These are phyloP conservation scores for Sepioteuthis lessoniana DNA, from an alignment of 2,888 invertebrate species.

Conservation along the genomic window DNA sequence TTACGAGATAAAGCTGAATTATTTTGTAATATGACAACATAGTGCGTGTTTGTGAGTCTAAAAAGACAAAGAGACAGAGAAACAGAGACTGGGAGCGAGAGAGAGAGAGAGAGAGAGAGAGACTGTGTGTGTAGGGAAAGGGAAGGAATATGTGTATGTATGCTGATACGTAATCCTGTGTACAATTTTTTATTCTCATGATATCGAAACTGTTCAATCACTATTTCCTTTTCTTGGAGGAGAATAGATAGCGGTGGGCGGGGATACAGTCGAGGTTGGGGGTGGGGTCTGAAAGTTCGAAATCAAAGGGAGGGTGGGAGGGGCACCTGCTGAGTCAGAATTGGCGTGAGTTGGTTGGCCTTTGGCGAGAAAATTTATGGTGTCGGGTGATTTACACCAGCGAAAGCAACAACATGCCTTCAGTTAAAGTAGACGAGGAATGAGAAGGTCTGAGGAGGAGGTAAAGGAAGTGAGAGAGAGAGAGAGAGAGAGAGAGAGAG, in stretches of 20 bases:
- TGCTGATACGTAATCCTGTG: not conserved
- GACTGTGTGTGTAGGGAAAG: too few species aligned
- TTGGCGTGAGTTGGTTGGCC: not conserved
- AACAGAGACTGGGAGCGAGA: too few species aligned
- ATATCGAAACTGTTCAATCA: not conserved
- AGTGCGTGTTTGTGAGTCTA: too few species aligned
- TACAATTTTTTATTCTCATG: not conserved
- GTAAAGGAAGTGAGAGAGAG: not conserved
- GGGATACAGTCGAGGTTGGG: not conserved
- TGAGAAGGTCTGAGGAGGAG: not conserved
- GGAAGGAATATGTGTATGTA: too few species aligned
- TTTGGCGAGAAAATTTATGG: not conserved
- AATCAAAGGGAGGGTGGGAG: not conserved
- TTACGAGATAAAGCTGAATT: too few species aligned
- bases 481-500: not conserved
- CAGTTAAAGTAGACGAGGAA: not conserved
- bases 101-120: too few species aligned
- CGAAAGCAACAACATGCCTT: not conserved
- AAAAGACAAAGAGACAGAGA: too few species aligned
- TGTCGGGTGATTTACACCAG: not conserved
- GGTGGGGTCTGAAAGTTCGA: not conserved
- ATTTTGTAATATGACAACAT: too few species aligned
- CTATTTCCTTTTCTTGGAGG: not conserved
- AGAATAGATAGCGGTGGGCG: not conserved
- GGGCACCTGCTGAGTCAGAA: constrained; percentile 21